Base-by-base conservation (phyloP, 2,797 vertebrate genomes). In the Phrynocephalus vlangalii region DNA sequence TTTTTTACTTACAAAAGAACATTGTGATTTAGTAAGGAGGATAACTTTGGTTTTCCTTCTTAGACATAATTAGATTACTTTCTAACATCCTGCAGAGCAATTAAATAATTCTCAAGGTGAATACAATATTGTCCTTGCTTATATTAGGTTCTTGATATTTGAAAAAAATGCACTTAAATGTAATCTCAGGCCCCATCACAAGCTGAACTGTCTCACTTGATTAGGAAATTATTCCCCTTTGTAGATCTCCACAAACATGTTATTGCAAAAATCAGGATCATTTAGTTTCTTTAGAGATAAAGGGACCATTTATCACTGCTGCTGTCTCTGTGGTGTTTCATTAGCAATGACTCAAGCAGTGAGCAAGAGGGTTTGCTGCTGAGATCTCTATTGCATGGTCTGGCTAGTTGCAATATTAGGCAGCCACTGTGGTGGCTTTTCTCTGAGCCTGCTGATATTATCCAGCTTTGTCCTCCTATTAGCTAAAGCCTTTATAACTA, bases 321-420 rank as follows among this genome's bases (percentile, higher is more conserved):
- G n/a, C 63, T 30, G 16, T 48, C 60, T 71, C 24, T 48, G 3
- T 83, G 81, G 72, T 83, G 67, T 83, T 87, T 87, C 48, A 44
- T 70, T 83, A 78, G 73, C 86, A 76, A 20, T 87, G 66, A 50
- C 60, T 83, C 63, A 83, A 10, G 24, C 24, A 8, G 30, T 20
- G 75, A 83, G 33, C 18, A 63, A 71, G 79, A 48, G 48, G n/a
- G 26, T 48, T 78, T 78, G 80, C 66, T 87, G 24, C 30, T 87
- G 63, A 87, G 48, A 77, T 87, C 70, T 83, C 73, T 83, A 56
- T 83, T 77, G 56, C 86, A 78, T 78, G 86, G n/a, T 87, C 66
- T 70, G 52, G 66, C 50, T 83, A 67, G 30, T 18, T 78, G 48
- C 68, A 75, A 82, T 13, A 68, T 78, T 77, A 22, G 28, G 70